Percentiles rank a stretch among this genome's conserved stretches.
Evolutionary conservation across 2,888 invertebrate genomes (phyloP).

Genomic region (Galerucella nymphaeae): DNA sequence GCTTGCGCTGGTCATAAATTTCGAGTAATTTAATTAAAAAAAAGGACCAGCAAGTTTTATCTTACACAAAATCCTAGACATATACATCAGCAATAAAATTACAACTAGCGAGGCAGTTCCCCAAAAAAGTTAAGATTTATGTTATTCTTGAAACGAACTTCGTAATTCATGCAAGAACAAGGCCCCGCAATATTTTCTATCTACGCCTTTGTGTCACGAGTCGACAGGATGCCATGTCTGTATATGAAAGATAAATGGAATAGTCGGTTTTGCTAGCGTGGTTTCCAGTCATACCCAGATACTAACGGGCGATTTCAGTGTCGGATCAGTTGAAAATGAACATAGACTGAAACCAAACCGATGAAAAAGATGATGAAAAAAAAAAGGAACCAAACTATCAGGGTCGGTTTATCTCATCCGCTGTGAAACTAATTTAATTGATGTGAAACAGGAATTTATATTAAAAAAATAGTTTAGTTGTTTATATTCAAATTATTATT

Average conservation of each 20-base stretch:
- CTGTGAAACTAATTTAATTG: background rate
- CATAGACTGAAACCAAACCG: constrained; percentile 12
- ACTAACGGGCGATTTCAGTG: constrained; percentile 19
- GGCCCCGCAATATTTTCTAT: constrained; percentile 15
- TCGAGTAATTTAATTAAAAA: background rate
- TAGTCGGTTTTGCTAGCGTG: constrained; percentile 47
- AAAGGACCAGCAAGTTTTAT: constrained; percentile 4
- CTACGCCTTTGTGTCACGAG: constrained; percentile 37
- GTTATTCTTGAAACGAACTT: background rate
- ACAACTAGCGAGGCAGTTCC: background rate
- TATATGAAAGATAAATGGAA: constrained; percentile 51
- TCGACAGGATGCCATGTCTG: constrained; percentile 50
- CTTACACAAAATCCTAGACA: constrained; percentile 7
- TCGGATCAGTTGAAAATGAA: constrained; percentile 22
- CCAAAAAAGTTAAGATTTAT: constrained; percentile 8
- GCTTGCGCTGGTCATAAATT: background rate
- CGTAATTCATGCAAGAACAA: constrained; percentile 18
- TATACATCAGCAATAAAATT: constrained; percentile 6
- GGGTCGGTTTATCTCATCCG: constrained; percentile 1
- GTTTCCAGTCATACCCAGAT: constrained; percentile 34
- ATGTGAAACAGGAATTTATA: background rate
- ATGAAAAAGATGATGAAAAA: constrained; percentile 11
- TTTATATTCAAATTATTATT: background rate
- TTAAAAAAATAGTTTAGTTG: background rate
- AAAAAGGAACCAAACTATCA: background rate